Conservation (phyloP, 2,888 invertebrate genomes). For the Clistopyga incitator region DNA sequence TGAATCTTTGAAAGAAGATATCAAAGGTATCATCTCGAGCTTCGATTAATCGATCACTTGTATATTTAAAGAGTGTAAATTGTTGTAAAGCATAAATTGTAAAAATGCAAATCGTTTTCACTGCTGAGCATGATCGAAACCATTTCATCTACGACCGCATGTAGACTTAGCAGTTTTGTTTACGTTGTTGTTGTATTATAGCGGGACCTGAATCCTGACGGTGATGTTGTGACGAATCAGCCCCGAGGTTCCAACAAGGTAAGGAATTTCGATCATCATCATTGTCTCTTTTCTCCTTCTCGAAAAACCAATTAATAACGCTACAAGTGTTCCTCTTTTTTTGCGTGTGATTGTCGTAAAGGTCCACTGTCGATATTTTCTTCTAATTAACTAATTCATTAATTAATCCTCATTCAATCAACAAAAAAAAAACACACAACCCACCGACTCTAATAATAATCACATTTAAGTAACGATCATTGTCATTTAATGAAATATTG, state of each 20-base stretch:
- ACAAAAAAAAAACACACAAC: too few relatives aligned
- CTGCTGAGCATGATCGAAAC: slow-evolving; percentile 77
- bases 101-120: slow-evolving; percentile 68
- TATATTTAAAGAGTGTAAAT: neutral
- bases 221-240: slow-evolving; percentile 82
- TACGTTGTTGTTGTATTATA: slow-evolving; percentile 84
- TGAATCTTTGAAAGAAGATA: neutral
- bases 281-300: slow-evolving; percentile 58
- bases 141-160: slow-evolving; percentile 69
- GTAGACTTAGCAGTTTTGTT: slow-evolving; percentile 83
- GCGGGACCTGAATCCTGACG: slow-evolving; percentile 82
- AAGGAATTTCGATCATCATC: slow-evolving; percentile 76
- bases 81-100: slow-evolving; percentile 16
- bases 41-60: neutral
- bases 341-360: slow-evolving; percentile 30
- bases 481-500: neutral
- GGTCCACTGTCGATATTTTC: neutral
- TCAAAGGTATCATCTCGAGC: neutral
- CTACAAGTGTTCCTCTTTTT: slow-evolving; percentile 34
- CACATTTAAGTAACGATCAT: neutral
- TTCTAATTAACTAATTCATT: neutral
- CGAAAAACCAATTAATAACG: slow-evolving; percentile 17
- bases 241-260: slow-evolving; percentile 80
- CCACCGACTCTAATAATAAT: too few relatives aligned
- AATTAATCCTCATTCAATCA: neutral